phyloP scores from a whole-genome alignment of 1,140 invertebrate species.

The Antheraea pernyi region DNA sequence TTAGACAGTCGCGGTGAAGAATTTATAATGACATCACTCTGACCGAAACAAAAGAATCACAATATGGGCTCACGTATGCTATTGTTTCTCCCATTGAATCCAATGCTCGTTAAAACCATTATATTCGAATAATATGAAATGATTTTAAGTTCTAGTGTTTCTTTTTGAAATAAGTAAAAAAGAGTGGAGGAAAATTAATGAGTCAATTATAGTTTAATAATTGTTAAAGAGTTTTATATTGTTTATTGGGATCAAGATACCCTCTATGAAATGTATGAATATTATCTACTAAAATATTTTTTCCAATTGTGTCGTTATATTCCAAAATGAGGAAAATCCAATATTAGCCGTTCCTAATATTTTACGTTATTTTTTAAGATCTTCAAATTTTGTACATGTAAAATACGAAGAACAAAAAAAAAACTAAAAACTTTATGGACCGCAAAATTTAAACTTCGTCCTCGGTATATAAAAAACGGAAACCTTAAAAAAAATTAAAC shows the following conservation, averaged over 20 bases:
- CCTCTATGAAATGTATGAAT: background rate
- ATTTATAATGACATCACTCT: slow-evolving; percentile 57
- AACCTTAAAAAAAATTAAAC: no score
- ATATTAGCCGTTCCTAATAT: no score
- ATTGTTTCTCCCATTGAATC: slow-evolving; percentile 68
- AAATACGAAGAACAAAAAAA: no score
- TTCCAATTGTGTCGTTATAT: no score
- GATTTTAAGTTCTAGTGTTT: slow-evolving; percentile 1
- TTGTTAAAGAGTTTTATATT: background rate
- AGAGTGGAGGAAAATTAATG: background rate
- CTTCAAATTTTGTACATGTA: no score
- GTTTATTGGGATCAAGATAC: background rate
- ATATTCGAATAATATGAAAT: slow-evolving; percentile 8
- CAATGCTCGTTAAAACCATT: slow-evolving; percentile 68
- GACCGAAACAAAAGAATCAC: slow-evolving; percentile 54
- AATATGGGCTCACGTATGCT: slow-evolving; percentile 56
- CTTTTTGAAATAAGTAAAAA: background rate
- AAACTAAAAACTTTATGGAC: no score
- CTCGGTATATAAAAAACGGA: no score
- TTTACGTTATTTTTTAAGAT: no score
- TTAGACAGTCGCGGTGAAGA: slow-evolving; percentile 61
- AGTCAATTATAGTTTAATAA: no score
- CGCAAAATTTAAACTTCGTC: no score
- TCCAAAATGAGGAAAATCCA: no score
- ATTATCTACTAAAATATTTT: no score